Conservation (phyloP, 1,140 invertebrate species). For the Drosophila fuyamai region DNA sequence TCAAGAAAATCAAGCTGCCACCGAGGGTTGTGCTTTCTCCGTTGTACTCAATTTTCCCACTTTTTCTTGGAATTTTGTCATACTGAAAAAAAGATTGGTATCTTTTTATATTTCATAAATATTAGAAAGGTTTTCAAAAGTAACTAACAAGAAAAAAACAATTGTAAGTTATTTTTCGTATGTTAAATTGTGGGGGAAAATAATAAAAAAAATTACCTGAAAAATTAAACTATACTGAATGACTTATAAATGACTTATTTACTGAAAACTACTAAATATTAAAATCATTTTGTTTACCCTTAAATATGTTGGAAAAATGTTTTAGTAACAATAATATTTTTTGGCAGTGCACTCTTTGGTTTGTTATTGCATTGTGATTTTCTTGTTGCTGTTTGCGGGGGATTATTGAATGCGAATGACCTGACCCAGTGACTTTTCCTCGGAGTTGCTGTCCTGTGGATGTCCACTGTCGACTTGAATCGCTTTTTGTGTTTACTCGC, state of each 20-base stretch:
- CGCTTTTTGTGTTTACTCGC: constrained; percentile 52
- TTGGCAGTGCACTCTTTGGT: neutral
- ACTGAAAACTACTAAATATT: no score
- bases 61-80: neutral
- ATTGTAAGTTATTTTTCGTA: no score
- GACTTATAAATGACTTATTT: no score
- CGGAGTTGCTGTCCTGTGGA: constrained; percentile 14
- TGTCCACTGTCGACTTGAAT: constrained; percentile 42
- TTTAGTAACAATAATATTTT: neutral
- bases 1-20: constrained; percentile 53
- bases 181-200: no score
- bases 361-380: constrained; percentile 36
- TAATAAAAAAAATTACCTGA: no score
- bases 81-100: neutral
- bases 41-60: neutral
- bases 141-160: no score
- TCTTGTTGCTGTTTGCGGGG: constrained; percentile 29
- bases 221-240: no score
- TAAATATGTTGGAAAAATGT: no score
- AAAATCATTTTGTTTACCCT: no score
- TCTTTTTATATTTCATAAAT: neutral
- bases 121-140: no score
- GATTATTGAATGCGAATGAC: constrained; percentile 50
- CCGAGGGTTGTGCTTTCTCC: constrained; percentile 9
- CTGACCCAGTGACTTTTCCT: constrained; percentile 35